Base-by-base conservation (phyloP, 2,888 invertebrate species). In the Zygaena filipendulae region DNA sequence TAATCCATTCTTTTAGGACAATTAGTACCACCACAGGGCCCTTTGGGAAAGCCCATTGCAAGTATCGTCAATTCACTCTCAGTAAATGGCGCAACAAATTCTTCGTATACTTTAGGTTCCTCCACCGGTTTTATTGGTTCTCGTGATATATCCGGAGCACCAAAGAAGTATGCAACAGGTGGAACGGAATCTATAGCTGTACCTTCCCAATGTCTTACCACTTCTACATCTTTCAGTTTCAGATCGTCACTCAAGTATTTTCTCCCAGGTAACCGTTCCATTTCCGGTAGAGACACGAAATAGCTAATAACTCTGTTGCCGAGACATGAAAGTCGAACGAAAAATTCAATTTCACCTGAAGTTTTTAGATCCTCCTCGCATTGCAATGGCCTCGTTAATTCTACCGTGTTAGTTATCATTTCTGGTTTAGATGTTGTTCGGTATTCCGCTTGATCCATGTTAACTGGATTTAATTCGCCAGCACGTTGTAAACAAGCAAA, bases 41-140 rank as follows among this genome's bases (percentile, higher is more conserved):
- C 79, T 45, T 75, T 79, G 2, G 79, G 79, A 30, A 79, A 79
- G 22, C 79, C 79, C 79, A 79, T 79, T 1, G 79, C 48, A n/a
- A 79, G 49, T 29, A 79, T 79, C 0, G 67, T 61, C 4, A 79
- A 42, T 38, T 79, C 79, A 28, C 69, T 70, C 2, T 39, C 23
- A 13, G 75, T 70, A 33, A 54, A 79, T 2, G 79, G 77, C 25
- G 77, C 75, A 2, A 63, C 61, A 36, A 53, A 79, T 0, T 75
- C 74, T 35, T 79, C 75, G 31, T 57, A 75, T 0, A 61, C 23
- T 11, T 42, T 50, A 0, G 48, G 49, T 24, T 69, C 68, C 31
- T 61, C 60, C 1, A 34, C 55, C 3, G 69, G 66, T 29, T 36
- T 52, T 11, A 70, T 60, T 1, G 77, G 75, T 31, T 72, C 69